Conservation (phyloP, 2,888 invertebrate species). For the Camponotus fellah region DNA sequence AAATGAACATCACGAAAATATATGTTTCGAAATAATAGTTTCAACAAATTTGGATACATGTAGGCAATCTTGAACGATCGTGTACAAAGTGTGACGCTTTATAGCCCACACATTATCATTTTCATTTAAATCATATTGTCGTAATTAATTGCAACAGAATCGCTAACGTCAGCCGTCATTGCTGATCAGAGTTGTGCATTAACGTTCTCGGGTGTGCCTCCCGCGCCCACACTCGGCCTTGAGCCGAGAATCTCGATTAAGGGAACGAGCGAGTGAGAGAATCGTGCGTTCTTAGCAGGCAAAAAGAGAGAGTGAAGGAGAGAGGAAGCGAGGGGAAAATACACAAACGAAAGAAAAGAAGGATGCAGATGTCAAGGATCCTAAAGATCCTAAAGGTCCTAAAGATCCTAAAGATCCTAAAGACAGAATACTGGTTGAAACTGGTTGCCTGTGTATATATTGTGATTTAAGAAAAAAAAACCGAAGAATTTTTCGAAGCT, state of each 20-base stretch:
- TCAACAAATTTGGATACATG: background rate
- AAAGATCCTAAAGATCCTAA: constrained; percentile 2
- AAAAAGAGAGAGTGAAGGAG: background rate
- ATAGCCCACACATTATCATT: background rate
- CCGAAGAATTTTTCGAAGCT: background rate
- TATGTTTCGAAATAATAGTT: background rate
- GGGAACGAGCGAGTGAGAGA: constrained; percentile 11
- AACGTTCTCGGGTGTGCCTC: constrained; percentile 76
- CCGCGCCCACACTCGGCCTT: constrained; percentile 76
- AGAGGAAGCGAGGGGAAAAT: background rate
- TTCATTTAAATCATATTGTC: constrained; percentile 4
- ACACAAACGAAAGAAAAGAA: background rate
- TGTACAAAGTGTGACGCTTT: background rate
- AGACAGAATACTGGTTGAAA: background rate
- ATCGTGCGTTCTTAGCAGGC: constrained; percentile 4
- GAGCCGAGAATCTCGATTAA: constrained; percentile 43
- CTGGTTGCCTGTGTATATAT: background rate
- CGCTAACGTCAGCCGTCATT: constrained; percentile 62
- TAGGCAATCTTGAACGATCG: background rate
- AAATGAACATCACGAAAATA: no score
- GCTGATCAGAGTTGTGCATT: constrained; percentile 70
- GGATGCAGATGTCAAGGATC: background rate
- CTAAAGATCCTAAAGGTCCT: background rate
- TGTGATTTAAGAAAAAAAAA: background rate
- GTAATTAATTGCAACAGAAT: constrained; percentile 20